phyloP scores from a whole-genome alignment of 2,797 vertebrate genomes.

The Gorsachius magnificus region DNA sequence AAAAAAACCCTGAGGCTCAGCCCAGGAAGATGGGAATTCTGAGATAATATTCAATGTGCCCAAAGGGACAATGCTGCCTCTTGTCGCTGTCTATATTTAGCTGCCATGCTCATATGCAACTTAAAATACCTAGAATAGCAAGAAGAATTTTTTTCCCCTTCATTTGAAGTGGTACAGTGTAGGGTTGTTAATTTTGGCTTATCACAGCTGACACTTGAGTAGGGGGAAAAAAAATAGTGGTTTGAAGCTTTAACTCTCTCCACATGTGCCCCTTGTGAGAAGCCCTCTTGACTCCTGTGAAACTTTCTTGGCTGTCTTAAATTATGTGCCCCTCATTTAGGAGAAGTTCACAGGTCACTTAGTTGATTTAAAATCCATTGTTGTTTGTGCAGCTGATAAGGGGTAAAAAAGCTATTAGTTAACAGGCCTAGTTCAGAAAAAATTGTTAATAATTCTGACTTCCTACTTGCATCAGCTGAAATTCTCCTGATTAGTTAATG shows the following conservation, averaged over 20 bases:
- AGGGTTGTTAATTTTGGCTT: constrained; percentile 69
- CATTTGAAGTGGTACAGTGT: constrained; percentile 49
- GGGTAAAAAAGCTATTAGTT: constrained; percentile 34
- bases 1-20: not conserved
- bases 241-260: constrained; percentile 56
- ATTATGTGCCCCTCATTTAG: not conserved
- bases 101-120: constrained; percentile 41
- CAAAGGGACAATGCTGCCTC: constrained; percentile 55
- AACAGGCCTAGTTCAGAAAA: not conserved
- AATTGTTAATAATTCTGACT: constrained; percentile 21
- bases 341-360: constrained; percentile 36
- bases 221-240: not conserved
- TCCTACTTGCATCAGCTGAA: constrained; percentile 14
- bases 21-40: constrained; percentile 60
- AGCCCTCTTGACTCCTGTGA: constrained; percentile 12
- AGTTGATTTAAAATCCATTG: constrained; percentile 59
- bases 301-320: constrained; percentile 25
- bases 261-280: constrained; percentile 23
- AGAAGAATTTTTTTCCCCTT: constrained; percentile 1
- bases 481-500: constrained; percentile 12
- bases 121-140: constrained; percentile 69
- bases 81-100: constrained; percentile 66
- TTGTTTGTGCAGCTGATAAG: constrained; percentile 67
- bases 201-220: constrained; percentile 65
- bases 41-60: constrained; percentile 49